These are phyloP conservation scores for Teleopsis dalmanni DNA, from an alignment of 1,140 invertebrate genomes.

Conservation along the genomic window DNA sequence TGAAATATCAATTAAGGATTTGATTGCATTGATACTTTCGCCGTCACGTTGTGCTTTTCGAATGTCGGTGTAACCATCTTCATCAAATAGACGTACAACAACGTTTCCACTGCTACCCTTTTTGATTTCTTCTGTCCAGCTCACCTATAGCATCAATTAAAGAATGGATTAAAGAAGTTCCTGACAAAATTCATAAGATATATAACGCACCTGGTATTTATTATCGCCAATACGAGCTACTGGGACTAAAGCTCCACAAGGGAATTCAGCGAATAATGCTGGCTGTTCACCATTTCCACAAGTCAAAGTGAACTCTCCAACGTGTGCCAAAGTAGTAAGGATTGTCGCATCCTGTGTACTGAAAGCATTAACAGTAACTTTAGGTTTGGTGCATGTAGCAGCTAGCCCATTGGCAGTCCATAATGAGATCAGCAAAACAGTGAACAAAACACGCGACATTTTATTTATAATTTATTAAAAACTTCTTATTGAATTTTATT, in stretches of 20 bases:
- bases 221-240: conserved; percentile 68
- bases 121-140: conserved; percentile 81
- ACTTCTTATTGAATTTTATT: neutral
- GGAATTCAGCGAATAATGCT: conserved; percentile 76
- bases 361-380: conserved; percentile 64
- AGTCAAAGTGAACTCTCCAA: conserved; percentile 65
- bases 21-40: conserved; percentile 58
- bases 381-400: conserved; percentile 50
- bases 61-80: conserved; percentile 80
- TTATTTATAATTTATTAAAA: conserved; percentile 7
- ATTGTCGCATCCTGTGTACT: conserved; percentile 87
- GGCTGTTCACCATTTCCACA: conserved; percentile 57
- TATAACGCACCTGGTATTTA: conserved; percentile 64
- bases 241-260: conserved; percentile 65
- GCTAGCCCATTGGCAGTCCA: conserved; percentile 15
- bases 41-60: conserved; percentile 65
- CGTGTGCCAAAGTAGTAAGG: conserved; percentile 72
- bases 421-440: conserved; percentile 24
- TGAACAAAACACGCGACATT: conserved; percentile 25
- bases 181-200: neutral
- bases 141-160: conserved; percentile 56
- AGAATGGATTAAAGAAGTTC: neutral
- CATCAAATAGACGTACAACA: conserved; percentile 76
- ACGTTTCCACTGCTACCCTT: conserved; percentile 72
- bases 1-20: conserved; percentile 66